Evolutionary conservation across 1,140 invertebrate genomes (phyloP).

Genomic region (Drosophila elegans): DNA sequence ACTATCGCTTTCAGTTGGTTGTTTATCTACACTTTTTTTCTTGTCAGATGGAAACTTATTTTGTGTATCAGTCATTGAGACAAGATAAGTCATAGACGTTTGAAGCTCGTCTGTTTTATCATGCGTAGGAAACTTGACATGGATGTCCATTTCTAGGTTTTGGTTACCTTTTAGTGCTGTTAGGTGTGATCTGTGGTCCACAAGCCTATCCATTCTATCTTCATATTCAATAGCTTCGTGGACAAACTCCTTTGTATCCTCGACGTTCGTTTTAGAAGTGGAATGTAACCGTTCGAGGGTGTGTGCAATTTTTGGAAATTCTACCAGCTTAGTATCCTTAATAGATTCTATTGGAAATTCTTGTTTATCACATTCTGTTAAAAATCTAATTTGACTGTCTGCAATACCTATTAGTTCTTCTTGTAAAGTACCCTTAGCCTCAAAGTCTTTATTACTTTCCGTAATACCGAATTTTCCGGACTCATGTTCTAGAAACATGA

Average conservation of each 20-base stretch:
- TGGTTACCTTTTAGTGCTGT: conserved; percentile 2
- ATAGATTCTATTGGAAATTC: conserved; percentile 60
- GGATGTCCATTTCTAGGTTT: not conserved
- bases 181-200: conserved; percentile 16
- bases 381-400: conserved; percentile 36
- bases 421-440: conserved; percentile 27
- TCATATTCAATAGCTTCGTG: conserved; percentile 41
- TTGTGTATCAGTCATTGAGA: not conserved
- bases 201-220: conserved; percentile 37
- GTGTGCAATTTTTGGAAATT: conserved; percentile 58
- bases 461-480: conserved; percentile 20
- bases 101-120: conserved; percentile 14
- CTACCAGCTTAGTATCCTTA: conserved; percentile 21
- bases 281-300: conserved; percentile 65
- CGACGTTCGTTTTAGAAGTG: conserved; percentile 63
- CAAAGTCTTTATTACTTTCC: conserved; percentile 47
- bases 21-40: not conserved
- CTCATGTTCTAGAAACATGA: conserved; percentile 61
- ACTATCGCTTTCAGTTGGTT: conserved; percentile 50
- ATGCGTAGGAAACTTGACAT: conserved; percentile 50
- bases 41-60: conserved; percentile 48
- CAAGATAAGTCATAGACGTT: not conserved
- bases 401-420: conserved; percentile 12
- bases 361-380: conserved; percentile 52
- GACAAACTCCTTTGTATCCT: conserved; percentile 57